Base-by-base conservation (phyloP, 2,888 invertebrate genomes). In the Esperia sulphurella region DNA sequence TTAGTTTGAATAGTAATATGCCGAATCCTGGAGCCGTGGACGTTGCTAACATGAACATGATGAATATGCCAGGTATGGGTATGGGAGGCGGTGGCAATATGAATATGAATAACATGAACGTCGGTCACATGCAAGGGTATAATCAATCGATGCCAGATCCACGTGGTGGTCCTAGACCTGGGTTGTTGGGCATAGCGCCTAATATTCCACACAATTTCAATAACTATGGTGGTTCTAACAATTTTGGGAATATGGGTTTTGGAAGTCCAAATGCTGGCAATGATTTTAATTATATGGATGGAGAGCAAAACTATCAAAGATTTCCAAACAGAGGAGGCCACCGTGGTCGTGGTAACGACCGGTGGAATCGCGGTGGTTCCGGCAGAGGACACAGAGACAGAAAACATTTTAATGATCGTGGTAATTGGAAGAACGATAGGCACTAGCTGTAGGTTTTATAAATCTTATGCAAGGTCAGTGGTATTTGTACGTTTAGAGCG, bases 161-260 rank as follows among this genome's bases (percentile, higher is more conserved):
- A 28, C 78, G 90, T 37, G 85, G 82, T 31, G 85, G 91, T 45
- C 80, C 90, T 51, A 63, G 90, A 61, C 92, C 92, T 0, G 92
- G 92, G 0, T 68, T 92, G 29, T 74, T 93, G 57, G 92, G 92
- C 9, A 90, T 92, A 65, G 89, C 91, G 39, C 91, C 91, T 29
- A 90, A 89, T 52, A 83, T 90, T 39, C 90, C 90, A 8, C 91
- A 90, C 61, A 90, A 87, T 64, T 88, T 84, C 52, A 87, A 84
- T 65, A 76, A 69, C 50, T 87, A 79, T 60, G 79, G 79, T 46
- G 79, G 75, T 13, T 79, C 83, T 21, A 83, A 82, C 63, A 88
- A 82, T 63, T 89, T 79, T 56, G 82, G 79, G 30, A 85, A 82
- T 54, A 82, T 86, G 82, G 82, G 80, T 28, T 90, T 75, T 49